These are phyloP conservation scores for Microcebus ravelobensis DNA, from an alignment of 2,113 vertebrate species.

Conservation along the genomic window DNA sequence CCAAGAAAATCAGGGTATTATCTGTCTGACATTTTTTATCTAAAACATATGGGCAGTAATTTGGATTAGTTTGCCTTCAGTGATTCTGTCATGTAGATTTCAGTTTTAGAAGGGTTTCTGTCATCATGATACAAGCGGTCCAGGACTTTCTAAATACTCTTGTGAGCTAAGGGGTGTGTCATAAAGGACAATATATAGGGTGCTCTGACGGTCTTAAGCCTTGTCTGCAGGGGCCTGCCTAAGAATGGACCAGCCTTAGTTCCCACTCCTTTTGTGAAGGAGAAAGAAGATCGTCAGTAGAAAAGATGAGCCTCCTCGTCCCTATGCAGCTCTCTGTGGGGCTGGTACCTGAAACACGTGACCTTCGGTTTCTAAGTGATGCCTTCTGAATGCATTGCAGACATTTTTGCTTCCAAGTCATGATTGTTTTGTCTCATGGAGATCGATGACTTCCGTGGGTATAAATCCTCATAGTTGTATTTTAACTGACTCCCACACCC, in stretches of 20 bases:
- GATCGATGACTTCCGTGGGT: neutral
- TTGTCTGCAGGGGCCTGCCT: neutral
- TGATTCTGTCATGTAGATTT: neutral
- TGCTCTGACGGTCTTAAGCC: neutral
- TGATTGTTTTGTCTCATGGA: neutral
- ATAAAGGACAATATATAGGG: fast-evolving
- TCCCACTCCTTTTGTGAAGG: neutral
- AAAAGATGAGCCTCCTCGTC: neutral
- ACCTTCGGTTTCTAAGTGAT: neutral
- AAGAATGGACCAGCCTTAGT: neutral
- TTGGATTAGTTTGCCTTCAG: neutral
- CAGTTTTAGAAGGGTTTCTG: neutral
- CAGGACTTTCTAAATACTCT: neutral
- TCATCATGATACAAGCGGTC: neutral
- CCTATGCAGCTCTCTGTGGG: fast-evolving
- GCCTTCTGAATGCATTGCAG: neutral
- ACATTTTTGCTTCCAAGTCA: neutral
- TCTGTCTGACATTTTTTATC: neutral
- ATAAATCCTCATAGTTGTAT: neutral
- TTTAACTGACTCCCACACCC: neutral
- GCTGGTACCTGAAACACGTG: neutral
- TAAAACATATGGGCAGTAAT: neutral
- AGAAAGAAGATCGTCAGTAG: fast-evolving
- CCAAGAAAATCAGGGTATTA: neutral
- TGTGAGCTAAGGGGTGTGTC: fast-evolving